Conservation (phyloP, 1,140 invertebrate species). For the Ips nitidus region DNA sequence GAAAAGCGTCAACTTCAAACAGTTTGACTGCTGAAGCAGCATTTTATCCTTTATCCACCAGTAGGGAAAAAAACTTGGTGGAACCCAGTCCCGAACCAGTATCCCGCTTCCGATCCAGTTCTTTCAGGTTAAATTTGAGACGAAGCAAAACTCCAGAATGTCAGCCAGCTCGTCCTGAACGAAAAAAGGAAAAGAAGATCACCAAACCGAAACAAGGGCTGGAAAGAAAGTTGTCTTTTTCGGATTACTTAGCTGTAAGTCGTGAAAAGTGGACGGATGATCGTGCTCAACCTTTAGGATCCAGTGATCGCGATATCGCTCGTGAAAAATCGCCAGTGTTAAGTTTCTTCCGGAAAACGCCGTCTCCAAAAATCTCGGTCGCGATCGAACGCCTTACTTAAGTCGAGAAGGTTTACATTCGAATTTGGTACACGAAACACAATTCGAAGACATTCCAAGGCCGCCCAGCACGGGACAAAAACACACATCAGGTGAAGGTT, state of each 20-base stretch:
- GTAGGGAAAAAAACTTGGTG: conserved; percentile 33
- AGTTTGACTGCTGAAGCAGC: conserved; percentile 1
- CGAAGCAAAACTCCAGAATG: conserved; percentile 35
- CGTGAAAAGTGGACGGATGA: conserved; percentile 27
- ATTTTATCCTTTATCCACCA: conserved; percentile 31
- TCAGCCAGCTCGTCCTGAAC: conserved; percentile 33
- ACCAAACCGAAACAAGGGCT: background rate
- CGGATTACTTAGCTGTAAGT: conserved; percentile 37
- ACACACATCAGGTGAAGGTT: conserved; percentile 42
- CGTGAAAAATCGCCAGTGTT: conserved; percentile 40
- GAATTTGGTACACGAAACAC: conserved; percentile 46
- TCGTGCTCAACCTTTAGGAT: conserved; percentile 15
- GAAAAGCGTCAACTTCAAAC: conserved; percentile 21
- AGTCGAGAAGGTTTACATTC: conserved; percentile 52
- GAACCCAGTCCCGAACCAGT: conserved; percentile 25
- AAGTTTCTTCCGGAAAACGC: conserved; percentile 38
- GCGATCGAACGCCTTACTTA: conserved; percentile 33
- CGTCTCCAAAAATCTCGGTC: conserved; percentile 38
- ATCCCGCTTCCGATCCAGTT: conserved; percentile 22
- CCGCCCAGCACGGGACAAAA: conserved; percentile 20
- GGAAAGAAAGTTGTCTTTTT: conserved; percentile 42
- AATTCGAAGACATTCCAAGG: conserved; percentile 22
- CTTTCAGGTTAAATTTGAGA: conserved; percentile 31
- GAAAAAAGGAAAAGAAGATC: conserved; percentile 40
- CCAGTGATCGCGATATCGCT: conserved; percentile 32